Conservation (phyloP, 2,888 invertebrate species). For the Barypeithes pellucidus region DNA sequence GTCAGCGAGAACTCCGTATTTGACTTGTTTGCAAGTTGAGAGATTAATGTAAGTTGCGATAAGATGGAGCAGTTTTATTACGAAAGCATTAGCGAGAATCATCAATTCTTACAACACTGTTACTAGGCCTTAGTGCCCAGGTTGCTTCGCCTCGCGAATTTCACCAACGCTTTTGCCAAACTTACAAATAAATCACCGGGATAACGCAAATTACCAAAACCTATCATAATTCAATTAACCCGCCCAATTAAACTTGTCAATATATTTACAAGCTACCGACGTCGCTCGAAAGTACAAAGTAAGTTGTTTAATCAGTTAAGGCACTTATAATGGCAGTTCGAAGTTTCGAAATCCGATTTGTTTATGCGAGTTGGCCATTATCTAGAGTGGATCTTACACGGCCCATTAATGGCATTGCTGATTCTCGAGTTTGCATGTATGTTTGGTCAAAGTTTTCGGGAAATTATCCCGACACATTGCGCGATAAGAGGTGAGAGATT, state of each 20-base stretch:
- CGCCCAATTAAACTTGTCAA: conserved; percentile 16
- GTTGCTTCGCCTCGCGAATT: too few species aligned
- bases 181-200: too few species aligned
- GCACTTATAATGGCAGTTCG: conserved; percentile 27
- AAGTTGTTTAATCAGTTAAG: conserved; percentile 26
- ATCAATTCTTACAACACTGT: too few species aligned
- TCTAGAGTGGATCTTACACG: conserved; percentile 14
- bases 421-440: conserved; percentile 15
- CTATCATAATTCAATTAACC: background rate
- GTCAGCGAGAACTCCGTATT: conserved; percentile 20
- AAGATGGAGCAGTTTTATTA: conserved; percentile 24
- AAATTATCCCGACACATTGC: background rate
- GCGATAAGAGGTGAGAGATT: background rate
- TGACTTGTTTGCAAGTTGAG: conserved; percentile 38
- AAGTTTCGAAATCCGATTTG: conserved; percentile 33
- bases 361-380: conserved; percentile 21
- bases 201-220: too few species aligned
- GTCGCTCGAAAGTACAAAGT: conserved; percentile 11
- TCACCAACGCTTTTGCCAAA: too few species aligned
- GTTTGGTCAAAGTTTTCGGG: conserved; percentile 15
- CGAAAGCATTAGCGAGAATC: too few species aligned
- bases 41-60: conserved; percentile 10
- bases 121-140: too few species aligned
- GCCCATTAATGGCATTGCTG: conserved; percentile 8
- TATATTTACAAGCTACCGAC: conserved; percentile 14